Conservation (phyloP, 64 coral and sea anemone genomes). For the Dendrophyllia cribrosa region DNA sequence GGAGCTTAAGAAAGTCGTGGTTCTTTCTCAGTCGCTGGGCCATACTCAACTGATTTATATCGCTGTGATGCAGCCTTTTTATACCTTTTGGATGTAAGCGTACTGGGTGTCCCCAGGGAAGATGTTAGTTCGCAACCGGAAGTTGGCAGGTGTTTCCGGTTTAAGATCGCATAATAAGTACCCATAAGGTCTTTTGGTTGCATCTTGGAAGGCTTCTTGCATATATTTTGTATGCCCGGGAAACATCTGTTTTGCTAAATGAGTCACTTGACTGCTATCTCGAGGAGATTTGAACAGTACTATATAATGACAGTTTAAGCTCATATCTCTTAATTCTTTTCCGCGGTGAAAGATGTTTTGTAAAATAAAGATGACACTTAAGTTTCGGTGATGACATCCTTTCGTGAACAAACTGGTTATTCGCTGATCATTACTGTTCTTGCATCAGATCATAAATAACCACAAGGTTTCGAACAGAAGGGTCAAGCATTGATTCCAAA, state of each 20-base stretch:
- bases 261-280: no score
- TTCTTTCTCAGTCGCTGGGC: slow-evolving; percentile 38
- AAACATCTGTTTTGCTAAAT: no score
- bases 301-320: slow-evolving; percentile 18
- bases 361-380: no score
- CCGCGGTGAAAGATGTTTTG: no score
- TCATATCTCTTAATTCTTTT: not conserved
- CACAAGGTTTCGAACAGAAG: slow-evolving; percentile 21
- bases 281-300: no score
- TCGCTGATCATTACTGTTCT: slow-evolving; percentile 9
- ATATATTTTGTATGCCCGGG: no score
- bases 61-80: slow-evolving; percentile 2
- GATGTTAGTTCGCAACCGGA: not conserved
- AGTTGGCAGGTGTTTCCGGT: not conserved
- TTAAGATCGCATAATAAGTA: no score
- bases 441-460: slow-evolving; percentile 72
- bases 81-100: not conserved
- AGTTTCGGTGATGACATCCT: no score
- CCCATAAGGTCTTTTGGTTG: no score
- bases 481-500: slow-evolving; percentile 25
- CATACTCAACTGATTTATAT: slow-evolving; percentile 1
- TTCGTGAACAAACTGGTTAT: not conserved
- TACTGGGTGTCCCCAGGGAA: not conserved
- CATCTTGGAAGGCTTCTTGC: no score
- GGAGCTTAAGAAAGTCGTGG: slow-evolving; percentile 63